Percentiles rank a stretch among this genome's conserved stretches.
phyloP scores from a whole-genome alignment of 2,113 vertebrate genomes.

The Thermophis baileyi region DNA sequence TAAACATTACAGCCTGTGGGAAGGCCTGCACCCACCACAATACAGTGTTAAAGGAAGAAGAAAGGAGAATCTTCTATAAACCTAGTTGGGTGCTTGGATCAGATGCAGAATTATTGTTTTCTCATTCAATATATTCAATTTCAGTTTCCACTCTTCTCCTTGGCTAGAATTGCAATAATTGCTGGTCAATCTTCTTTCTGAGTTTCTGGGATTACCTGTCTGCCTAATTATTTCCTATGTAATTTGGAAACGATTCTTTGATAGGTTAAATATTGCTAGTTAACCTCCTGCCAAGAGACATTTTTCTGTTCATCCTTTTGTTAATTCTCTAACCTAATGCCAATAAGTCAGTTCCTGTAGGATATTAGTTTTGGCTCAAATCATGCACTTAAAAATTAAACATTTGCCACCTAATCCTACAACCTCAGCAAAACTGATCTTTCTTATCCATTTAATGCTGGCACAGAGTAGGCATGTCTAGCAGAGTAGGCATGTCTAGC shows the following conservation, averaged over 20 bases:
- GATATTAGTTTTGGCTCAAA: constrained; percentile 1
- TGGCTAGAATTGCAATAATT: neutral
- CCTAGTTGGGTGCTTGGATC: neutral
- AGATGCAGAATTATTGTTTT: neutral
- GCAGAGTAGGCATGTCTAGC: neutral
- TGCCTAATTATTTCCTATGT: neutral
- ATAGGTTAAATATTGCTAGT: constrained; percentile 16
- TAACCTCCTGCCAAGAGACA: constrained; percentile 17
- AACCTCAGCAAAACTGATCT: neutral
- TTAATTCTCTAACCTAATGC: constrained; percentile 13
- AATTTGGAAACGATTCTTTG: constrained; percentile 8
- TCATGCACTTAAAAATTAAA: constrained; percentile 12
- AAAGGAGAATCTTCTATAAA: neutral
- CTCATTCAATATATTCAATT: neutral
- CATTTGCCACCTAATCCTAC: constrained; percentile 2
- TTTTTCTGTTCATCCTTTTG: constrained; percentile 10
- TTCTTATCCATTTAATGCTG: neutral
- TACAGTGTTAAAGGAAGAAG: neutral
- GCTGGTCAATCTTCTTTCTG: neutral
- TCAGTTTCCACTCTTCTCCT: neutral
- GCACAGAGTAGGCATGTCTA: neutral
- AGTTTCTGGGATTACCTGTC: neutral
- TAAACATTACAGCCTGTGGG: neutral
- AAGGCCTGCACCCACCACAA: neutral
- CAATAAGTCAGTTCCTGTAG: constrained; percentile 6